These are phyloP conservation scores for Patella ulyssiponensis DNA, from an alignment of 2,888 invertebrate genomes.

Conservation along the genomic window DNA sequence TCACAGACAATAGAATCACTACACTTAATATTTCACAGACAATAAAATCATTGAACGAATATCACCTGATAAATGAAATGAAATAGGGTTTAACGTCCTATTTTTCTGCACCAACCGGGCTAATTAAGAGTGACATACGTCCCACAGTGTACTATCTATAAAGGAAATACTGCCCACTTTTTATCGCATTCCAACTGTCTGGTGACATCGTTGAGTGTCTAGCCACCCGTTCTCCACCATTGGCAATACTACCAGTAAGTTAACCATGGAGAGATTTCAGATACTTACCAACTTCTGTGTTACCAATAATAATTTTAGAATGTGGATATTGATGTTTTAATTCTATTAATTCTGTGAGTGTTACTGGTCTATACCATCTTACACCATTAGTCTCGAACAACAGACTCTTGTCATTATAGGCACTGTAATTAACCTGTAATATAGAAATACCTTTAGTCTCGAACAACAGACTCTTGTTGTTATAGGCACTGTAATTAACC, in stretches of 20 bases:
- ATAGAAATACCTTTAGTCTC: slow-evolving; percentile 72
- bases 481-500: slow-evolving; percentile 71
- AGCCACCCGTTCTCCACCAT: no score
- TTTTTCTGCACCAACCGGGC: no score
- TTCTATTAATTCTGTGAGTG: slow-evolving; percentile 78
- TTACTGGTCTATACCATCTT: slow-evolving; percentile 84
- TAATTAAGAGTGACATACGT: no score
- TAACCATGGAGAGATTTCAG: no score
- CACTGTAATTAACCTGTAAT: slow-evolving; percentile 45
- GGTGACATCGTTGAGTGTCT: no score
- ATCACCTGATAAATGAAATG: not conserved
- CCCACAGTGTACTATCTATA: no score
- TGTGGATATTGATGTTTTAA: slow-evolving; percentile 78
- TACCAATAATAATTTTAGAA: slow-evolving; percentile 77
- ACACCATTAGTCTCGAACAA: slow-evolving; percentile 76
- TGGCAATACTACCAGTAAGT: no score
- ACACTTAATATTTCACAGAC: no score
- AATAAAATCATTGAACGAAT: not conserved
- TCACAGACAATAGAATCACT: no score
- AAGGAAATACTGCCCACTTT: no score
- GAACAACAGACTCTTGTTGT: slow-evolving; percentile 74
- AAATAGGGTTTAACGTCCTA: not conserved
- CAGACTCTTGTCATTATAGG: slow-evolving; percentile 76
- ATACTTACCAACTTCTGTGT: not conserved
- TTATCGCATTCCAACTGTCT: no score